Evolutionary conservation across 2,888 invertebrate genomes (phyloP), one percentile per base, ranked within the genome.

Genomic region (Stenodera caucasica): DNA sequence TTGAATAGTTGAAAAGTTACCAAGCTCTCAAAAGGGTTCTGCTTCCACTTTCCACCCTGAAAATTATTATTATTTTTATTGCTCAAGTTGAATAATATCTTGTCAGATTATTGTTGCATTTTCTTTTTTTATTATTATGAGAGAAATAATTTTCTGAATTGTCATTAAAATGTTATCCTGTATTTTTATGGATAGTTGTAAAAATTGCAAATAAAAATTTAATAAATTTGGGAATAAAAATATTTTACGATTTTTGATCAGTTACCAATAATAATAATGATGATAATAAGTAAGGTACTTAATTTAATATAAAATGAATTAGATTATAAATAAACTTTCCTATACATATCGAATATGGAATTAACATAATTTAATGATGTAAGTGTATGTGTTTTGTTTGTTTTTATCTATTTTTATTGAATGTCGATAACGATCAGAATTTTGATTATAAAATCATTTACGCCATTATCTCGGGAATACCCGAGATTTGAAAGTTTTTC

Each of bases 81-180:
- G 45, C 45, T 21, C 45, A 45, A 45, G 45, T 45, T 45, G 15
- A 45, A 45, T 45, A 21, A 45, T 45, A 45, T 45, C 21, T 14
- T 35, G 45, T 45, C 45, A 45, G 45, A 45, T 21, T 45, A 21
- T 21, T 45, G 45, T 45, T 37, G 15, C 14, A 15, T 5, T 2
- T 14, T 14, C 7, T 15, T 37, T 15, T 1, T 45, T 2, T 45
- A 11, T 21, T 45, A 45, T 21, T 21, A 45, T n/a, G n/a, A n/a
- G n/a, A 45, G 15, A 21, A 45, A 12, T 11, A 45, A 21, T 45
- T 45, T 45, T 21, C 45, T 45, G 11, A 11, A 45, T 12, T 11
- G 8, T 37, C 37, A 37, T 15, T 14, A 37, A 37, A 37, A 37
- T 37, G 15, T 37, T 1, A 7, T 33, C n/a, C 2, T 33, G 11